Base-by-base conservation (phyloP, 2,113 vertebrate species). In the Pteronura brasiliensis region DNA sequence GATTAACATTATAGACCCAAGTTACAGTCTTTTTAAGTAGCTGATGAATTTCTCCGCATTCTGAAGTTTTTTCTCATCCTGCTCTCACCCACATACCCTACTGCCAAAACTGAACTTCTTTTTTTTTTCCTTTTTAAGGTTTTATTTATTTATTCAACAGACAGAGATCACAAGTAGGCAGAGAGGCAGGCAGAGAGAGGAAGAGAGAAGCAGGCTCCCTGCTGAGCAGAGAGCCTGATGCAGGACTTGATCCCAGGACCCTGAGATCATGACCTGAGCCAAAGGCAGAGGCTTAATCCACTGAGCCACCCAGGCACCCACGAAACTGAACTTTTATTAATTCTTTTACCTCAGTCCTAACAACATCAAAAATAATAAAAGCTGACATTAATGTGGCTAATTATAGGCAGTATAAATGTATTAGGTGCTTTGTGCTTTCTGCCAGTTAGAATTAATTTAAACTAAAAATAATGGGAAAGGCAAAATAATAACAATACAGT, bases 281-380 rank as follows among this genome's bases (percentile, higher is more conserved):
- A 0, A 55, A 55, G 17, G 5, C 15, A 55, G 52, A 55, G 17
- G 15, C 52, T 55, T 55, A 55, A 55, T 0, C 52, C 52, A 55
- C 52, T 55, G 52, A 55, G 52, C 52, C 52, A 55, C 52, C 5
- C 17, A 55, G 52, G 17, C 5, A 6, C 17, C 1, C 52, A 7
- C 59, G 85, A 91, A 83, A 94, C 92, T 96, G 96, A 87, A 1
- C 65, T 97, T 98, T 92, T 95, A 34, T 55, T 61, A 86, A 71
- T 79, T 63, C n/a, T 83, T 87, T 83, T 87, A 63, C 23, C 59
- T 72, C 21, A 85, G 49, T 1, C 17, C 7, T 18, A 85, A 82
- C 31, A 65, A 74, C 0, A 44, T 25, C 11, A 61, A 76, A 82
- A 87, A 55, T 57, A 57, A 27, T 65, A 36, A 55, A 29, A 23